Evolutionary conservation across 1,140 invertebrate species (phyloP).

Genomic region (Panagrolaimus sp.): DNA sequence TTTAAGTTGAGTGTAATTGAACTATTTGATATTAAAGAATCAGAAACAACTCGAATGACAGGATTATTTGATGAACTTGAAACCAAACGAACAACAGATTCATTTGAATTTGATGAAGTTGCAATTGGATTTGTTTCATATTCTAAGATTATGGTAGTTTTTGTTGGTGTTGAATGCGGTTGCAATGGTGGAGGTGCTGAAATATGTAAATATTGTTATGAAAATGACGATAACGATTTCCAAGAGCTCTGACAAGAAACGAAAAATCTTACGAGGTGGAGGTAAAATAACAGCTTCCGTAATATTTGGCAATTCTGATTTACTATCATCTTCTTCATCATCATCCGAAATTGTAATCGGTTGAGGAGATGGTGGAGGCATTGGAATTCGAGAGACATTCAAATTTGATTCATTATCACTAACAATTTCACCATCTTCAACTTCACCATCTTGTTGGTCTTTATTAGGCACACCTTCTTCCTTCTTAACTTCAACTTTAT

Average conservation of each 20-base stretch:
- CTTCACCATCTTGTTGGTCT: not conserved
- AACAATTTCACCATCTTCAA: conserved; percentile 1
- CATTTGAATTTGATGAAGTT: not conserved
- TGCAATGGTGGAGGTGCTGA: not conserved
- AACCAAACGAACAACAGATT: too few species aligned
- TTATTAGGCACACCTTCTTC: too few species aligned
- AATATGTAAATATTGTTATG: not conserved
- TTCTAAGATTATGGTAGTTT: too few species aligned
- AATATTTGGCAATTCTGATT: not conserved
- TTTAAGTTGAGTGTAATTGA: not conserved
- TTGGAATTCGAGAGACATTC: not conserved
- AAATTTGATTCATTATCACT: not conserved
- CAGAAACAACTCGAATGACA: not conserved
- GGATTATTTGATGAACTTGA: not conserved
- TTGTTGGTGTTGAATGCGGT: not conserved
- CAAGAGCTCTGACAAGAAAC: not conserved
- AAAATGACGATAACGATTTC: not conserved
- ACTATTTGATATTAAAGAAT: not conserved
- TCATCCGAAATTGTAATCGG: not conserved
- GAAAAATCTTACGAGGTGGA: not conserved
- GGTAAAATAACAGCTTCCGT: not conserved
- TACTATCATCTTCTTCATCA: not conserved
- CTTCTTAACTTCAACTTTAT: too few species aligned
- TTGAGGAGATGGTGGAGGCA: not conserved
- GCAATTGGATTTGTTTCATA: not conserved